Conservation (phyloP, 1,140 invertebrate genomes). For the Dufourea novaeangliae region DNA sequence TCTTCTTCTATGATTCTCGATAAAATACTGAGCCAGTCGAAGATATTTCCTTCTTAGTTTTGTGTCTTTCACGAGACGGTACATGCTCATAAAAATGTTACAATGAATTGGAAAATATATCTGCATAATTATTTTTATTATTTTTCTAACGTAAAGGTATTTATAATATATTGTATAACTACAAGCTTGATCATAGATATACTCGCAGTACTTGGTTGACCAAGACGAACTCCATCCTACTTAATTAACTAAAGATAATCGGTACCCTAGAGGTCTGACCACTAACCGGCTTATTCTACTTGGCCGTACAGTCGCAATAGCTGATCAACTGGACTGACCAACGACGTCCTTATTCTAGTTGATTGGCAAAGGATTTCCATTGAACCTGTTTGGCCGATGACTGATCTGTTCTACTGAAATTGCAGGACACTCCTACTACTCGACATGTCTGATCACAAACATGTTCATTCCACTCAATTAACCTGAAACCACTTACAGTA, state of each 20-base stretch:
- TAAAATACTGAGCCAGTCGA: background rate
- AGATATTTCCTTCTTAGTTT: background rate
- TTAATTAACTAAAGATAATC: background rate
- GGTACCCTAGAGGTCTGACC: background rate
- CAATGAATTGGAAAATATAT: no score
- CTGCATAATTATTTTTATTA: no score
- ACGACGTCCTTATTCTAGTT: background rate
- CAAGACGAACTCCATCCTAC: background rate
- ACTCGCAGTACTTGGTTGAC: background rate
- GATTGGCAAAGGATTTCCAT: background rate
- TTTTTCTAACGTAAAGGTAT: no score
- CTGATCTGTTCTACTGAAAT: background rate
- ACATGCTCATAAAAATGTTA: background rate
- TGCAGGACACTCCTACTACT: background rate
- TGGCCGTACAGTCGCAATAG: background rate
- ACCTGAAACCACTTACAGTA: no score
- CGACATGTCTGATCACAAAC: background rate
- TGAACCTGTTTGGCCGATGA: background rate
- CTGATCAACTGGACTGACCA: background rate
- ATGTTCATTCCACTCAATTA: background rate
- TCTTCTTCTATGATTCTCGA: background rate
- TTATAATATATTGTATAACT: no score
- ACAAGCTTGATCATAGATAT: background rate
- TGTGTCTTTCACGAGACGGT: background rate
- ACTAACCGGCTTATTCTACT: background rate